A percentile compares a stretch with the other conserved stretches of the same genome.
Conservation (phyloP, 2,888 invertebrate genomes). For the Adelphocoris suturalis region DNA sequence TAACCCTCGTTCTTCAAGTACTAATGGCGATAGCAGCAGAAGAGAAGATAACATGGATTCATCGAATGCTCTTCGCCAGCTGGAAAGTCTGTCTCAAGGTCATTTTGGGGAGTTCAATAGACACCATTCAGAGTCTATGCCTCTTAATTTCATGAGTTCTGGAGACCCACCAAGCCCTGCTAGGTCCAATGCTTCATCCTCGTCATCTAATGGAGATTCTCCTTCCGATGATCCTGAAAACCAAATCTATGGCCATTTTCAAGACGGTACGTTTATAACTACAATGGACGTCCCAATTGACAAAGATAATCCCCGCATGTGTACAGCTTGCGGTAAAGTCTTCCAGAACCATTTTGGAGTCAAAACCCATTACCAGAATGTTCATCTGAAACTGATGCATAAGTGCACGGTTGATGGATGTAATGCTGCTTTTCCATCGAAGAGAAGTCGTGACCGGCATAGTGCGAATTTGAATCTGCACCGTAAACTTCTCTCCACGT, state of each 20-base stretch:
- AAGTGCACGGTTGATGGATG: conserved; percentile 97
- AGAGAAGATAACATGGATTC: conserved; percentile 79
- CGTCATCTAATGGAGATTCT: conserved; percentile 81
- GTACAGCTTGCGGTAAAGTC: conserved; percentile 94
- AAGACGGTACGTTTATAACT: conserved; percentile 84
- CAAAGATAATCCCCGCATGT: conserved; percentile 93
- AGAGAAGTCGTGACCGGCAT: conserved; percentile 94
- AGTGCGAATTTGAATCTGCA: conserved; percentile 95
- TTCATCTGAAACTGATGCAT: conserved; percentile 96
- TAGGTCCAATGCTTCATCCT: conserved; percentile 82
- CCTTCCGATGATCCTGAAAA: conserved; percentile 82
- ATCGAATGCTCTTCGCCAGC: conserved; percentile 86
- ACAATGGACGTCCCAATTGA: conserved; percentile 93
- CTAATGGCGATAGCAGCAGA: conserved; percentile 77
- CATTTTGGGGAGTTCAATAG: conserved; percentile 82
- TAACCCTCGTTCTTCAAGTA: conserved; percentile 66
- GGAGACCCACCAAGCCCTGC: conserved; percentile 82
- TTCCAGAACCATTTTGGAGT: conserved; percentile 96
- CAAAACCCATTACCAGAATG: conserved; percentile 96
- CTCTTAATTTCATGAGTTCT: conserved; percentile 79
- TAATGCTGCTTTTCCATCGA: conserved; percentile 95
- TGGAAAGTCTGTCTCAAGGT: conserved; percentile 90
- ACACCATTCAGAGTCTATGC: conserved; percentile 73
- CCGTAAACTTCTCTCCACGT: conserved; percentile 90
- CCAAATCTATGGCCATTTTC: conserved; percentile 87